A percentile compares a stretch with the other conserved stretches of the same genome.
phyloP scores from a whole-genome alignment of 1,140 invertebrate genomes.

The Nymphalis io region DNA sequence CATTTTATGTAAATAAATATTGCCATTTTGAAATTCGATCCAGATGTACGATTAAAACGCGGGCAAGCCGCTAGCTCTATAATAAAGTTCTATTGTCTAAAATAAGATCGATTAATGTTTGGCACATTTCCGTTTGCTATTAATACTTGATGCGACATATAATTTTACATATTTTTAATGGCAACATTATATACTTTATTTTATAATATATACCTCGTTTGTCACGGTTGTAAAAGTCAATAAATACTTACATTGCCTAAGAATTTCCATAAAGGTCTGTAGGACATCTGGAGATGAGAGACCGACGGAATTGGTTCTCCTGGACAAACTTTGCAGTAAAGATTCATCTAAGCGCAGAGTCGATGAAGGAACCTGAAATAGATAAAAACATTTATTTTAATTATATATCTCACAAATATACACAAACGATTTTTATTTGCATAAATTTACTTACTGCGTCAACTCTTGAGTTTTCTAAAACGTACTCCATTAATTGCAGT shows the following conservation, averaged over 20 bases:
- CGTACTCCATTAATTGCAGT: conserved; percentile 24
- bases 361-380: conserved; percentile 12
- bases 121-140: too few relatives aligned
- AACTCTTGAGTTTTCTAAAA: conserved; percentile 14
- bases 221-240: too few relatives aligned
- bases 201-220: too few relatives aligned
- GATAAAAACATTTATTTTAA: neutral
- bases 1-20: too few relatives aligned
- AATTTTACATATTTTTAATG: too few relatives aligned
- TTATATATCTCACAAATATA: neutral
- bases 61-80: too few relatives aligned
- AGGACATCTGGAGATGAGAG: conserved; percentile 11
- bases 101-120: too few relatives aligned
- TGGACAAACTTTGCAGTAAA: conserved; percentile 9
- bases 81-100: too few relatives aligned
- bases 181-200: too few relatives aligned
- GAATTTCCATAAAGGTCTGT: conserved; percentile 11
- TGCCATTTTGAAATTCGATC: too few relatives aligned
- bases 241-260: neutral
- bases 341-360: conserved; percentile 11
- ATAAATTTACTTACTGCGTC: conserved; percentile 12
- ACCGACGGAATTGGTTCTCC: neutral
- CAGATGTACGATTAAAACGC: too few relatives aligned
- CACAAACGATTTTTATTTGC: neutral
- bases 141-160: too few relatives aligned